phyloP scores from a whole-genome alignment of 2,888 invertebrate genomes.

The Malthinus seriepunctatus region DNA sequence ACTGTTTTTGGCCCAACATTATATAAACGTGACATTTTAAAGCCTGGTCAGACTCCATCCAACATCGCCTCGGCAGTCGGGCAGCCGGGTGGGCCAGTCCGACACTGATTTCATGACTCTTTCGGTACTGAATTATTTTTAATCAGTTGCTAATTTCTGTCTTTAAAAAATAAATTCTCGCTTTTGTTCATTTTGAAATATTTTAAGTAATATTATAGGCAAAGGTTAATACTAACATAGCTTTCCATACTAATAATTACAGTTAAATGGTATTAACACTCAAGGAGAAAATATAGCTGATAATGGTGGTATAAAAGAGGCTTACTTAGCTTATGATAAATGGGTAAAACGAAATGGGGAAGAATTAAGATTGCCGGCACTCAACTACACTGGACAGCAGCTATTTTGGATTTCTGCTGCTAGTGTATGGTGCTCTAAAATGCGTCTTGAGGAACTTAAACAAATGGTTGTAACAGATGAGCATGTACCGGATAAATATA shows the following conservation, averaged over 20 bases:
- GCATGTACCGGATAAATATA: slow-evolving; percentile 58
- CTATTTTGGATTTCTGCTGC: slow-evolving; percentile 65
- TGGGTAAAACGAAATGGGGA: slow-evolving; percentile 48
- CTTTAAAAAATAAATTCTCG: too few relatives aligned
- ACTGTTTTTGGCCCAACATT: too few relatives aligned
- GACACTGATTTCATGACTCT: too few relatives aligned
- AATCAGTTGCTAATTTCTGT: too few relatives aligned
- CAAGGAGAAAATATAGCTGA: slow-evolving; percentile 96
- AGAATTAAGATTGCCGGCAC: slow-evolving; percentile 46
- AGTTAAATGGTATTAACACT: slow-evolving; percentile 90
- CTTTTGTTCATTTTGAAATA: too few relatives aligned
- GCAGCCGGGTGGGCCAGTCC: too few relatives aligned
- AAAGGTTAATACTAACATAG: slow-evolving; percentile 62
- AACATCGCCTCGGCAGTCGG: too few relatives aligned
- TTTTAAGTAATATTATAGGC: background rate
- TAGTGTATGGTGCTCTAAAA: slow-evolving; percentile 63
- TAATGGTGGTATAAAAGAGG: slow-evolving; percentile 91
- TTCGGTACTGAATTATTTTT: too few relatives aligned
- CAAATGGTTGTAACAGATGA: slow-evolving; percentile 50
- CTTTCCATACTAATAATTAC: slow-evolving; percentile 58
- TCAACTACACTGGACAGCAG: slow-evolving; percentile 53
- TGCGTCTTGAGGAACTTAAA: slow-evolving; percentile 48
- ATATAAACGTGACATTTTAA: too few relatives aligned
- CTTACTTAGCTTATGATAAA: slow-evolving; percentile 59
- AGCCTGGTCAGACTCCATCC: too few relatives aligned